phyloP scores from a whole-genome alignment of 2,888 invertebrate species.

The Ligdia adustata region DNA sequence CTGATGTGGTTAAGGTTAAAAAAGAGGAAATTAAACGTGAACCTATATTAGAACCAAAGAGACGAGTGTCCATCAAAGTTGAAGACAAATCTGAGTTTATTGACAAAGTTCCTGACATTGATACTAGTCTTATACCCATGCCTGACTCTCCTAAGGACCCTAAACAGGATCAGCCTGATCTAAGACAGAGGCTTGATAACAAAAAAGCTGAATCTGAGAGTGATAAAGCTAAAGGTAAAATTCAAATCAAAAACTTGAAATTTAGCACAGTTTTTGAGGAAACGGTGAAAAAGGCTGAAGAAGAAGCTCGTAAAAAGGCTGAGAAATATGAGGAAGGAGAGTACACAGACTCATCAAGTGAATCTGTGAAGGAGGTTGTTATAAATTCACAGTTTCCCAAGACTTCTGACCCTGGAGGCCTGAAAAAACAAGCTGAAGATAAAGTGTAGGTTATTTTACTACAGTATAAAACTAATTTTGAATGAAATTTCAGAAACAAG shows the following conservation, averaged over 20 bases:
- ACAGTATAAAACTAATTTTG: background rate
- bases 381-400: constrained; percentile 73
- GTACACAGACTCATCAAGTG: constrained; percentile 76
- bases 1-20: constrained; percentile 12
- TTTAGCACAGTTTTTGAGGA: constrained; percentile 87
- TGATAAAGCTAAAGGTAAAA: constrained; percentile 82
- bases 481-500: too few species aligned
- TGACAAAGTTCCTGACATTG: constrained; percentile 43
- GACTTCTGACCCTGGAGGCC: constrained; percentile 74
- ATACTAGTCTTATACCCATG: constrained; percentile 68
- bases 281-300: constrained; percentile 86
- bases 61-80: constrained; percentile 46
- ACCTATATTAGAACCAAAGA: constrained; percentile 45
- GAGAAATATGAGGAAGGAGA: constrained; percentile 87
- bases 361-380: constrained; percentile 64
- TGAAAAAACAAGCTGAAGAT: constrained; percentile 78
- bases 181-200: constrained; percentile 45
- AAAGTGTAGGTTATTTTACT: constrained; percentile 68
- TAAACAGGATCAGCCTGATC: constrained; percentile 50
- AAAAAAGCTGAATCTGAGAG: constrained; percentile 52
- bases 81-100: constrained; percentile 41
- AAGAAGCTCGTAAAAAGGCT: constrained; percentile 84
- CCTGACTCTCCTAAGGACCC: constrained; percentile 66
- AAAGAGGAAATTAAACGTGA: constrained; percentile 36
- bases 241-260: constrained; percentile 88